phyloP scores from a whole-genome alignment of 2,113 vertebrate genomes.

The Spea bombifrons region DNA sequence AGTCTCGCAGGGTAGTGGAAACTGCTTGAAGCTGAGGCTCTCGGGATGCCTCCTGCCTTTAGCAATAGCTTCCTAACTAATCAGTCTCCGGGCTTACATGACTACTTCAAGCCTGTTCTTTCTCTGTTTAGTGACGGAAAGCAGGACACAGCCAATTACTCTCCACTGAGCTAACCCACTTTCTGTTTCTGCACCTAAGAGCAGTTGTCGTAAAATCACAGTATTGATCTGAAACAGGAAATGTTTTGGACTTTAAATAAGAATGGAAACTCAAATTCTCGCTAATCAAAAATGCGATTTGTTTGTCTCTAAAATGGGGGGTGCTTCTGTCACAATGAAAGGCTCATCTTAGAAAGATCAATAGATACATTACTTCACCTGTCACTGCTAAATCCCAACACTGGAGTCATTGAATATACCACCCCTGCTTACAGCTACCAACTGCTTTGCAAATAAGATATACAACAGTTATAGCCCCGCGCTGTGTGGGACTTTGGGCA shows the following conservation, averaged over 20 bases:
- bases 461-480: slow-evolving; percentile 32
- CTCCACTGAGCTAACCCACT: slow-evolving; percentile 68
- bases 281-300: slow-evolving; percentile 9
- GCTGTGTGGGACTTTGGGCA: slow-evolving; percentile 12
- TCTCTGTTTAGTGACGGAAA: slow-evolving; percentile 66
- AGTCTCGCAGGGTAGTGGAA: slow-evolving; percentile 55
- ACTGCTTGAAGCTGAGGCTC: slow-evolving; percentile 51
- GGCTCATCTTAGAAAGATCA: slow-evolving; percentile 25
- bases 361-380: slow-evolving; percentile 44
- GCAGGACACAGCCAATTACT: slow-evolving; percentile 77
- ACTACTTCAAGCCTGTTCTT: slow-evolving; percentile 61
- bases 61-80: slow-evolving; percentile 66
- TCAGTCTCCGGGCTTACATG: slow-evolving; percentile 67
- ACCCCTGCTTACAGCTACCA: neutral
- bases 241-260: slow-evolving; percentile 49
- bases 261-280: slow-evolving; percentile 18
- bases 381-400: slow-evolving; percentile 35
- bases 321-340: slow-evolving; percentile 25
- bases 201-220: slow-evolving; percentile 55
- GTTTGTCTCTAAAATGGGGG: slow-evolving; percentile 44
- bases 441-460: slow-evolving; percentile 14
- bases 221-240: slow-evolving; percentile 52
- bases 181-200: slow-evolving; percentile 72
- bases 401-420: neutral
- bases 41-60: slow-evolving; percentile 54